These are phyloP conservation scores for Drosophila kambysellisi DNA, from an alignment of 2,888 invertebrate genomes.

Conservation along the genomic window DNA sequence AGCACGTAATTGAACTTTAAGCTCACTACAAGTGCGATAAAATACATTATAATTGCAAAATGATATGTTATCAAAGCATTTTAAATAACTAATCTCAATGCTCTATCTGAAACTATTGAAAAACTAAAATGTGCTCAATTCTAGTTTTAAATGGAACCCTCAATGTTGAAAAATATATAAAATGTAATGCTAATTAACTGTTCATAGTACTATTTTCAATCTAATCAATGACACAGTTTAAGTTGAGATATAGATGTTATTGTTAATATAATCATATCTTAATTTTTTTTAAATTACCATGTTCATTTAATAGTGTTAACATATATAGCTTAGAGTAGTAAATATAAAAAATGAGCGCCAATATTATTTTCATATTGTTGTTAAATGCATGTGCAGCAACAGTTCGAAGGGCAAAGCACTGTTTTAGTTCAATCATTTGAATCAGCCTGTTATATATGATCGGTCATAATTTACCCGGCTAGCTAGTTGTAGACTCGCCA, in stretches of 20 bases:
- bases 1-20: conserved; percentile 45
- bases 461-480: conserved; percentile 15
- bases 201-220: background rate
- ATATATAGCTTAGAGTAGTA: background rate
- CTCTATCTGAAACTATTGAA: conserved; percentile 21
- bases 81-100: conserved; percentile 34
- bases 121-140: conserved; percentile 9
- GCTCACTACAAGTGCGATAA: conserved; percentile 26
- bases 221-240: background rate
- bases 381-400: conserved; percentile 1
- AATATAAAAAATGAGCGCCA: background rate
- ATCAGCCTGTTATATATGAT: conserved; percentile 10
- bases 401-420: conserved; percentile 35
- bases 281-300: background rate
- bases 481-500: background rate
- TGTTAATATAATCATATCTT: background rate
- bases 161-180: background rate
- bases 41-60: conserved; percentile 22
- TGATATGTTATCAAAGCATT: conserved; percentile 44
- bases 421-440: conserved; percentile 15
- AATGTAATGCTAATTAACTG: background rate
- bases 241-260: background rate
- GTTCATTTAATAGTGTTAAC: background rate
- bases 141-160: conserved; percentile 4
- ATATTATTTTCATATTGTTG: background rate